Conservation (phyloP, 2,888 invertebrate species). For the Zonitis immaculata region DNA sequence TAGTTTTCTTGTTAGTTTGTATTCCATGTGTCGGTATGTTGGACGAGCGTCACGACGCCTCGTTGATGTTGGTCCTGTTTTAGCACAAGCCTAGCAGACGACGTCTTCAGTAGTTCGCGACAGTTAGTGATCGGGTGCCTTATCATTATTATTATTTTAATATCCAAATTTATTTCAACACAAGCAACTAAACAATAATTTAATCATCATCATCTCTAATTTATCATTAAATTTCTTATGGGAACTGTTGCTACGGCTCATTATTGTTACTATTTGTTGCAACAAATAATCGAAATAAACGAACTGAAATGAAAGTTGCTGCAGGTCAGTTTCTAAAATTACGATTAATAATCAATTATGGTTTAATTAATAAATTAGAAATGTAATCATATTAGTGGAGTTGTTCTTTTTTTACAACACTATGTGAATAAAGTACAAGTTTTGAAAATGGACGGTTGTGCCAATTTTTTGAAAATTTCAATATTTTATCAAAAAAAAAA, state of each 20-base stretch:
- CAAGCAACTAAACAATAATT: not conserved
- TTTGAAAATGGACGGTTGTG: constrained; percentile 1
- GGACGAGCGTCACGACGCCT: constrained; percentile 16
- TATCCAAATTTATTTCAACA: not conserved
- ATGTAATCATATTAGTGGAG: too few species aligned
- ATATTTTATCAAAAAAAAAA: not conserved
- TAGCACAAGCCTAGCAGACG: constrained; percentile 28
- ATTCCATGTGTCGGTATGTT: not conserved
- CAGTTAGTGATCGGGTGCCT: constrained; percentile 22
- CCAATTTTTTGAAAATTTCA: not conserved
- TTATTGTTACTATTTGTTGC: constrained; percentile 6
- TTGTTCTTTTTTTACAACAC: not conserved
- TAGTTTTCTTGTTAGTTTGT: too few species aligned
- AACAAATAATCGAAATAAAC: constrained; percentile 12
- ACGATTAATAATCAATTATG: not conserved
- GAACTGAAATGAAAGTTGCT: constrained; percentile 30
- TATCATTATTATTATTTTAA: constrained; percentile 17
- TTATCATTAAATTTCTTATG: constrained; percentile 12
- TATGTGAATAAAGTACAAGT: not conserved
- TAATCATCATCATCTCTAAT: not conserved
- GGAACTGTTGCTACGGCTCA: constrained; percentile 12
- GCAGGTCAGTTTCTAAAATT: constrained; percentile 29
- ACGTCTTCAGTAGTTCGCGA: constrained; percentile 31
- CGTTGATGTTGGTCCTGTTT: constrained; percentile 34
- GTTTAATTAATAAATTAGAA: too few species aligned